phyloP scores from a whole-genome alignment of 1,140 invertebrate species.

The Cardiocondyla obscurior region DNA sequence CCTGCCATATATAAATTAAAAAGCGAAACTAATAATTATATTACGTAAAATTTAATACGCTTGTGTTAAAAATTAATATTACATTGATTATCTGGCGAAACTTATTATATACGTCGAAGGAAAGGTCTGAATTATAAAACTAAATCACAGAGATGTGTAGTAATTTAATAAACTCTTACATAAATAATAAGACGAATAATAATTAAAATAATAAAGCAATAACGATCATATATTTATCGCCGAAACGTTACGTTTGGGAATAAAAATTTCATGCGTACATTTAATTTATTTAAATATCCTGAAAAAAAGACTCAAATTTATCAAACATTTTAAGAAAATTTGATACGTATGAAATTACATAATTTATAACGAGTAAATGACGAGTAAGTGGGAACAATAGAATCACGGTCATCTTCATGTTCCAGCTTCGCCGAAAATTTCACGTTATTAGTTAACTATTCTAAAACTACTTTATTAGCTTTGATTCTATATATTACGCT shows the following conservation, averaged over 20 bases:
- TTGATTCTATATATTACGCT: neutral
- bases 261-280: neutral
- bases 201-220: no score
- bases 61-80: neutral
- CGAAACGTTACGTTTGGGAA: neutral
- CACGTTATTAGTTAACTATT: neutral
- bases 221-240: neutral
- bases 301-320: neutral
- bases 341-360: neutral
- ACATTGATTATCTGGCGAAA: neutral
- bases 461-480: no score
- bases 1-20: neutral
- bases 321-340: conserved; percentile 5
- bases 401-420: neutral
- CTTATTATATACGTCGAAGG: neutral
- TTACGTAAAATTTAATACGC: neutral
- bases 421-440: neutral
- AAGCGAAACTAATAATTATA: neutral
- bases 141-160: neutral
- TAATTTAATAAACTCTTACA: neutral
- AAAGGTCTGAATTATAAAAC: neutral
- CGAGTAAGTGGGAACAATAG: neutral
- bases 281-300: neutral
- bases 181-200: neutral
- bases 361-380: neutral